These are phyloP conservation scores for Calidris pugnax DNA, from an alignment of 2,113 vertebrate species.

Conservation along the genomic window DNA sequence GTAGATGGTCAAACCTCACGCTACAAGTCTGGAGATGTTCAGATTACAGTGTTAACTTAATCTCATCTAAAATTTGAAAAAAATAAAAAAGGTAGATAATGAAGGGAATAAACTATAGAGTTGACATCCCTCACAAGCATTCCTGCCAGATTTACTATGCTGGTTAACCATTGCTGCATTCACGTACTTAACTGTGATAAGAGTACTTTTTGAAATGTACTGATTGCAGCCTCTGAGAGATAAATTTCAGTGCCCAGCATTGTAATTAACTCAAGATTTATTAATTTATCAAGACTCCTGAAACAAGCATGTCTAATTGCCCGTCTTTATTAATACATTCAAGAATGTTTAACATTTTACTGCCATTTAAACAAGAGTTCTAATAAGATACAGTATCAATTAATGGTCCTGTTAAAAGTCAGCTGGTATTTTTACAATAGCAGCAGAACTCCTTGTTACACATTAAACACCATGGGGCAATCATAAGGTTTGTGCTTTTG, in stretches of 20 bases:
- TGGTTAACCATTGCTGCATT: not conserved
- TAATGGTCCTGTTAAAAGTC: slow-evolving; percentile 66
- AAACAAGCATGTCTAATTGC: slow-evolving; percentile 63
- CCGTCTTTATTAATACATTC: slow-evolving; percentile 57
- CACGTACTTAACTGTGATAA: not conserved
- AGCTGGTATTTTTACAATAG: slow-evolving; percentile 57
- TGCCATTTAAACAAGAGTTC: slow-evolving; percentile 63
- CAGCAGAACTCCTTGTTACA: slow-evolving; percentile 9
- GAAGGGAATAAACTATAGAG: not conserved
- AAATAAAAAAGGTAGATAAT: not conserved
- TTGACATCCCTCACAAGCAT: not conserved
- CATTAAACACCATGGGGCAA: not conserved
- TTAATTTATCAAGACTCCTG: slow-evolving; percentile 58
- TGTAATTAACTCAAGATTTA: slow-evolving; percentile 65
- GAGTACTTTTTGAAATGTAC: not conserved
- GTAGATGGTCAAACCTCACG: not conserved
- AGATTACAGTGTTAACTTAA: not conserved
- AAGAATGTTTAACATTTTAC: slow-evolving; percentile 67
- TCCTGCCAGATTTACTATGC: not conserved
- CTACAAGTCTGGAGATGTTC: not conserved
- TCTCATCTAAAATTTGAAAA: not conserved
- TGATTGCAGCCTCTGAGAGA: slow-evolving; percentile 5
- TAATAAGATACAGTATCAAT: slow-evolving; percentile 68
- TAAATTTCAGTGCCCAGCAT: not conserved
- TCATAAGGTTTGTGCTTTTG: not conserved